Evolutionary conservation across 2,113 vertebrate genomes (phyloP), one percentile per base, ranked within the genome.

Genomic region (Oplegnathus fasciatus): DNA sequence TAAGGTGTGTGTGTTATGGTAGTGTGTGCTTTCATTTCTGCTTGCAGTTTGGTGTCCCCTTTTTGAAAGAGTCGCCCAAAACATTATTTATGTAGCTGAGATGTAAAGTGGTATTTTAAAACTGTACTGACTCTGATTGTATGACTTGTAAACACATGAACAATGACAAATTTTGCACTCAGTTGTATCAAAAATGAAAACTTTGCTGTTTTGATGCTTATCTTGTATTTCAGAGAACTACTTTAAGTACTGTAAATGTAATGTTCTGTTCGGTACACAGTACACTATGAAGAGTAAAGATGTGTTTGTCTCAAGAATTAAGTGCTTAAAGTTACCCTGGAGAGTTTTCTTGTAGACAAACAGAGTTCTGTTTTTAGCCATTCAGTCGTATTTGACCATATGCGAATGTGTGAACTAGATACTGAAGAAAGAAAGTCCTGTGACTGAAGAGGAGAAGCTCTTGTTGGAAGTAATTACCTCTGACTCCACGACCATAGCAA

Each of bases 391-490:
- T 37, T 37, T 37, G 34, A 37, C 34, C 34, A 37, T 30, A 3
- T 32, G 7, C 20, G 6, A 61, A 26, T 58, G 48, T 85, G 9
- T 83, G 13, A 9, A 52, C 9, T 57, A 96, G 95, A 88, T 95
- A 18, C 72, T 95, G 76, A 91, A 87, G 77, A 89, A 89, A 5
- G 58, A 84, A 1, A 68, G 50, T 80, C 90, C 92, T 0, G 54
- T 77, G 62, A 90, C 74, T 3, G 82, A 91, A 4, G 92, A 91
- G 71, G 94, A 96, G 67, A 87, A 90, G 80, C 74, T 93, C 0
- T 52, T 96, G 44, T 58, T 93, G 72, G 80, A 92, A 10, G 37
- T 94, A 0, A 68, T 94, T 3, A 75, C 84, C 5, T 86, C 85
- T 0, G 90, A 92, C 83, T 71, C 83, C 34, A 22, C 1, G 0